phyloP scores from a whole-genome alignment of 2,888 invertebrate genomes.

The Drosophila cyrtoloma region DNA sequence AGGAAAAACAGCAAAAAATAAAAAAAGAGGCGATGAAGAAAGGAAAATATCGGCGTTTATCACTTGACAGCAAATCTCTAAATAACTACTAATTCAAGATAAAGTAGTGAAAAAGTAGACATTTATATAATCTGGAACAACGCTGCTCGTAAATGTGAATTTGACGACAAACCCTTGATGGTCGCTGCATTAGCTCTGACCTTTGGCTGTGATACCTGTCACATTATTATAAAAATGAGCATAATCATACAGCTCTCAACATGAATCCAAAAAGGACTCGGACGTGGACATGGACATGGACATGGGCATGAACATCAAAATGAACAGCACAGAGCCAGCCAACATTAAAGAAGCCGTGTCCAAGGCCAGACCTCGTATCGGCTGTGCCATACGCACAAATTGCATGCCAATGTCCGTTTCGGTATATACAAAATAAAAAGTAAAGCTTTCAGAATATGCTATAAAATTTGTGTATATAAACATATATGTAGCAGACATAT shows the following conservation, averaged over 20 bases:
- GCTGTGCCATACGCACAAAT: constrained; percentile 60
- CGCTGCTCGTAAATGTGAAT: neutral
- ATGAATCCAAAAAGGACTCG: neutral
- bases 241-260: constrained; percentile 3
- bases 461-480: constrained; percentile 10
- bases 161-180: constrained; percentile 1
- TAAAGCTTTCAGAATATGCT: constrained; percentile 28
- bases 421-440: constrained; percentile 52
- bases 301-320: neutral
- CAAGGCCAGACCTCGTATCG: constrained; percentile 16
- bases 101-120: constrained; percentile 50
- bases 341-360: neutral
- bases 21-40: neutral
- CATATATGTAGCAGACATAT: neutral
- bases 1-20: constrained; percentile 2
- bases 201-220: constrained; percentile 59
- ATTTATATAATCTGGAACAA: constrained; percentile 1
- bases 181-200: constrained; percentile 9
- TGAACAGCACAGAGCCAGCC: constrained; percentile 3
- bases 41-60: constrained; percentile 64
- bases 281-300: neutral
- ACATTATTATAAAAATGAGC: constrained; percentile 31
- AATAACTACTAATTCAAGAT: constrained; percentile 50
- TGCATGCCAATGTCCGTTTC: constrained; percentile 58
- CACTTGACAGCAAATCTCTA: constrained; percentile 72